Percentiles rank a stretch among this genome's conserved stretches.
Conservation (phyloP, 1,140 invertebrate genomes). For the Leptopilina clavipes region DNA sequence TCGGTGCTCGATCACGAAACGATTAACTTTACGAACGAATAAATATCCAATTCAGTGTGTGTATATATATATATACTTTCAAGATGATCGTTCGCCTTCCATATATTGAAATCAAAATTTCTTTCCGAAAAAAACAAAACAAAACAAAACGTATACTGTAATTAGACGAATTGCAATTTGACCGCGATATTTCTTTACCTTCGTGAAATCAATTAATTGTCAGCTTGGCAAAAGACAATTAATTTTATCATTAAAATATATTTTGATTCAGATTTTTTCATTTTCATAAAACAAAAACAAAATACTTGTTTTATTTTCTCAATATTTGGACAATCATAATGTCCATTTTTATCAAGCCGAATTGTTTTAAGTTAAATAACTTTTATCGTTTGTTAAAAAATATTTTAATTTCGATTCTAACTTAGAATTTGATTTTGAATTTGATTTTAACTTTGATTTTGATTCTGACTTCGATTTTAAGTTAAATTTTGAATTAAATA, state of each 20-base stretch:
- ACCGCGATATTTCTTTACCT: slow-evolving; percentile 1
- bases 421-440: too few species aligned
- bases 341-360: too few species aligned
- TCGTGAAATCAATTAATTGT: background rate
- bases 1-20: slow-evolving; percentile 60
- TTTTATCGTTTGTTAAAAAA: too few species aligned
- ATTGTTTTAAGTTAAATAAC: too few species aligned
- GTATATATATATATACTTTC: background rate
- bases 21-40: slow-evolving; percentile 58
- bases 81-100: background rate
- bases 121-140: background rate
- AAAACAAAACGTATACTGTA: background rate
- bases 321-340: too few species aligned
- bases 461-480: too few species aligned
- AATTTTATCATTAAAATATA: background rate
- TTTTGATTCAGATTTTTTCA: background rate
- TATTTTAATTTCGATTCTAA: too few species aligned
- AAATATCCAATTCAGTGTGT: slow-evolving; percentile 39
- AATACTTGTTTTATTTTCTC: too few species aligned
- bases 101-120: slow-evolving; percentile 31
- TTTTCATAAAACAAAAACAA: too few species aligned
- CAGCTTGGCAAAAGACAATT: background rate
- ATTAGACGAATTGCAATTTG: slow-evolving; percentile 17
- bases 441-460: too few species aligned
- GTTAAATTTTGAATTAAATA: too few species aligned